A percentile compares a stretch with the other conserved stretches of the same genome.
Conservation (phyloP, 1,140 invertebrate genomes). For the Aethina tumida region DNA sequence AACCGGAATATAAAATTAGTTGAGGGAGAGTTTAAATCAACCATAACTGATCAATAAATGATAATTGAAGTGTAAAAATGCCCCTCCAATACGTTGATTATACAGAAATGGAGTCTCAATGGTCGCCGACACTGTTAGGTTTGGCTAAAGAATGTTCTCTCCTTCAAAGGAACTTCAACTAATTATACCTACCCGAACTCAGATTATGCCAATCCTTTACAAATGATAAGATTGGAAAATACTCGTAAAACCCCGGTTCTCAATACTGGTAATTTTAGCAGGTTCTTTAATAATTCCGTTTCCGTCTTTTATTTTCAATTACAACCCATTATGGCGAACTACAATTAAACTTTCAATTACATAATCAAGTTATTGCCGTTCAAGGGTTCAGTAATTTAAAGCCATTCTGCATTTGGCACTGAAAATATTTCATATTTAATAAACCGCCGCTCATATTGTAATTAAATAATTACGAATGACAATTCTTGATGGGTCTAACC, state of each 20-base stretch:
- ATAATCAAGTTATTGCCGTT: too few relatives aligned
- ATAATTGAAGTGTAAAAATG: not conserved
- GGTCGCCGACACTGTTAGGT: too few relatives aligned
- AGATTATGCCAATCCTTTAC: not conserved
- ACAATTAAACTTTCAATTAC: too few relatives aligned
- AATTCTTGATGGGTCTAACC: too few relatives aligned
- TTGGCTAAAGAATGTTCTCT: too few relatives aligned
- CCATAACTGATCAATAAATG: constrained; percentile 1
- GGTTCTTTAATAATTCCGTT: not conserved
- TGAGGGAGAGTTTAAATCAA: not conserved
- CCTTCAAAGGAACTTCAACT: not conserved
- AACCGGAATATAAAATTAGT: not conserved
- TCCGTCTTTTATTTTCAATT: too few relatives aligned
- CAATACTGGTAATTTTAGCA: not conserved
- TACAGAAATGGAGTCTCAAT: not conserved
- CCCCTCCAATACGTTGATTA: constrained; percentile 1
- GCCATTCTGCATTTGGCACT: too few relatives aligned
- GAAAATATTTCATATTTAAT: too few relatives aligned
- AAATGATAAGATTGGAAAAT: not conserved
- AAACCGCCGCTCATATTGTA: too few relatives aligned
- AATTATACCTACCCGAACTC: not conserved
- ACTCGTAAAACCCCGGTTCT: not conserved
- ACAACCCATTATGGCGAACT: too few relatives aligned
- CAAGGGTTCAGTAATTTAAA: too few relatives aligned
- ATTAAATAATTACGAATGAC: too few relatives aligned